Evolutionary conservation across 2,797 vertebrate genomes (phyloP).

Genomic region (Peromyscus aztecus): DNA sequence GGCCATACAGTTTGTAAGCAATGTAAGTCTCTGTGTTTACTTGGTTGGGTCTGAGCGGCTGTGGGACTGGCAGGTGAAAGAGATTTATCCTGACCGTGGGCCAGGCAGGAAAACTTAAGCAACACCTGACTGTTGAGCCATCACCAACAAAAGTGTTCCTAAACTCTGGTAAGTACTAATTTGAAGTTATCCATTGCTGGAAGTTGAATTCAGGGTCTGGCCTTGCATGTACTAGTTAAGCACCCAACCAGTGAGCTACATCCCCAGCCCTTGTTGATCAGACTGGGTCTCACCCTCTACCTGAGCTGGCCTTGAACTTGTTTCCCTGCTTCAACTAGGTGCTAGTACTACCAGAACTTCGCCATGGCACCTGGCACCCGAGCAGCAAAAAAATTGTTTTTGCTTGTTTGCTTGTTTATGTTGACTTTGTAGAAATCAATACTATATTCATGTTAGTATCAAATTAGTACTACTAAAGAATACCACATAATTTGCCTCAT

Average conservation of each 20-base stretch:
- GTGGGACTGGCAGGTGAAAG: too few species aligned
- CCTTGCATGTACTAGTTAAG: not conserved
- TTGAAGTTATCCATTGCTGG: not conserved
- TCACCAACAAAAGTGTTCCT: not conserved
- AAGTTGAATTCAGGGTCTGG: not conserved
- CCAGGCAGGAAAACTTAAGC: too few species aligned
- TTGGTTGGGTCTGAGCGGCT: too few species aligned
- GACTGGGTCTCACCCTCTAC: accelerated
- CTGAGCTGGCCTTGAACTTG: not conserved
- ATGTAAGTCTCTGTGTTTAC: too few species aligned
- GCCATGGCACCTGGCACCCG: too few species aligned
- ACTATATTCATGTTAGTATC: not conserved
- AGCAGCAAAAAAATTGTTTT: not conserved
- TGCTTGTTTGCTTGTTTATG: not conserved
- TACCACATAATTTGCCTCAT: not conserved
- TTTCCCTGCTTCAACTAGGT: too few species aligned
- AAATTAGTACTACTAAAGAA: not conserved
- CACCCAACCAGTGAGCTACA: not conserved
- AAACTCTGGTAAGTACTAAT: not conserved
- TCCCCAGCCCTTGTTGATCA: not conserved
- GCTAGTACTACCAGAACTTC: not conserved
- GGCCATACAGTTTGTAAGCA: too few species aligned
- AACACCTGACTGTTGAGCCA: not conserved
- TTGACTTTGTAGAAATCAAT: not conserved
- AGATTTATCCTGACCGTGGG: too few species aligned